Evolutionary conservation across 2,888 invertebrate species (phyloP).

Genomic region (Caradrina clavipalpis): DNA sequence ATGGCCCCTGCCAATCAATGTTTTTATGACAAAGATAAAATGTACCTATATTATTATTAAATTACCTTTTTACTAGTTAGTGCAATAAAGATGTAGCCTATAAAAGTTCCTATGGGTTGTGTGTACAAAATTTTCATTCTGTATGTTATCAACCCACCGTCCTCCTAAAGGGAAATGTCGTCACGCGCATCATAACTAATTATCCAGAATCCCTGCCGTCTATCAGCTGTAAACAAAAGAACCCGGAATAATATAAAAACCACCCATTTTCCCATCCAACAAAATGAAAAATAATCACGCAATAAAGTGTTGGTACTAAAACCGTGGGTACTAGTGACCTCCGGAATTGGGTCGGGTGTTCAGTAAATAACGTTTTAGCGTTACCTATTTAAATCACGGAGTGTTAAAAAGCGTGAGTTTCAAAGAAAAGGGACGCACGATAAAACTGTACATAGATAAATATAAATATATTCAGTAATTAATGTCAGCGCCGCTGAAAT

Average conservation of each 20-base stretch:
- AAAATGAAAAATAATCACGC: conserved; percentile 25
- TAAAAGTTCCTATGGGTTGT: no score
- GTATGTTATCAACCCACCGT: no score
- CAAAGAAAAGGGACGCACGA: conserved; percentile 57
- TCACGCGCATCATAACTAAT: neutral
- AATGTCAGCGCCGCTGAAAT: conserved; percentile 75
- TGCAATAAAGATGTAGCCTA: no score
- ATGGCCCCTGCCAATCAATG: no score
- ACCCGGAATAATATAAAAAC: neutral
- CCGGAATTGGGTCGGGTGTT: conserved; percentile 30
- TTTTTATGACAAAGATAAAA: no score
- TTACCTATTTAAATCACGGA: conserved; percentile 44
- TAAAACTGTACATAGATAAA: conserved; percentile 69
- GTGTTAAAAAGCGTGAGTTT: conserved; percentile 62
- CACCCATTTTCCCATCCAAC: neutral
- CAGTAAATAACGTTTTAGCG: conserved; percentile 48
- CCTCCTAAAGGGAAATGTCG: no score
- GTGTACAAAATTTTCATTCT: no score
- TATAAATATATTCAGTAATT: conserved; percentile 79
- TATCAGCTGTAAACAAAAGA: neutral
- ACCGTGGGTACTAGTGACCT: conserved; percentile 19
- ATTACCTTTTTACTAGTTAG: no score
- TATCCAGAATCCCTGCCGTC: neutral
- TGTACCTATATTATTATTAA: no score
- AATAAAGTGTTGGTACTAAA: conserved; percentile 12